phyloP scores from a whole-genome alignment of 2,113 vertebrate species.

The Tylochromis polylepis region DNA sequence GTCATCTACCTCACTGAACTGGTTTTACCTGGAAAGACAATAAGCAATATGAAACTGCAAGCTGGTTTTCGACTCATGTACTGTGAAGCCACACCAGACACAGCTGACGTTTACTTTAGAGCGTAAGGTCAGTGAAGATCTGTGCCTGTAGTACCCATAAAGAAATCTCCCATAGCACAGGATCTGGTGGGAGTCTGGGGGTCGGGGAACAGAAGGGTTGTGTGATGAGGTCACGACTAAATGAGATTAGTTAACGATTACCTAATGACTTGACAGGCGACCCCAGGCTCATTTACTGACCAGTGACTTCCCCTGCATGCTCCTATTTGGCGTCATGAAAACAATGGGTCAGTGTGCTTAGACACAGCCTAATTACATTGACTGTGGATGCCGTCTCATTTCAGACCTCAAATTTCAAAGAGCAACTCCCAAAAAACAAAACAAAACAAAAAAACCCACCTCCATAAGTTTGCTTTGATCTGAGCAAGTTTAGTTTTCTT shows the following conservation, averaged over 20 bases:
- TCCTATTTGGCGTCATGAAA: slow-evolving; percentile 46
- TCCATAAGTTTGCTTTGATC: neutral
- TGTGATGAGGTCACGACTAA: slow-evolving; percentile 57
- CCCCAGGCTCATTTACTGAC: slow-evolving; percentile 48
- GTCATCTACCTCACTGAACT: neutral
- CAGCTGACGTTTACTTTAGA: neutral
- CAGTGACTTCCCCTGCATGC: slow-evolving; percentile 43
- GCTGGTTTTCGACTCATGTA: neutral
- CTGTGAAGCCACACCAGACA: neutral
- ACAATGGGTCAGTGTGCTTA: slow-evolving; percentile 58
- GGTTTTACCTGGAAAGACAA: neutral
- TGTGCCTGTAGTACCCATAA: neutral
- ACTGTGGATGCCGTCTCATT: slow-evolving; percentile 2
- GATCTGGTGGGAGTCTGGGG: neutral
- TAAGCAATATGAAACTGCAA: neutral
- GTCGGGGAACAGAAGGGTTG: neutral
- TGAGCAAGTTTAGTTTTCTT: neutral
- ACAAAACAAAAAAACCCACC: neutral
- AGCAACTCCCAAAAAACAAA: neutral
- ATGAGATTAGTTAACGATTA: slow-evolving; percentile 60
- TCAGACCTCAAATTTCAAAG: neutral
- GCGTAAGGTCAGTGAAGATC: neutral
- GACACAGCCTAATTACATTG: slow-evolving; percentile 1
- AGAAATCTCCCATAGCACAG: neutral
- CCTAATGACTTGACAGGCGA: slow-evolving; percentile 52